A percentile compares a stretch with the other conserved stretches of the same genome.
phyloP scores from a whole-genome alignment of 1,140 invertebrate genomes.

The Acromyrmex charruanus region DNA sequence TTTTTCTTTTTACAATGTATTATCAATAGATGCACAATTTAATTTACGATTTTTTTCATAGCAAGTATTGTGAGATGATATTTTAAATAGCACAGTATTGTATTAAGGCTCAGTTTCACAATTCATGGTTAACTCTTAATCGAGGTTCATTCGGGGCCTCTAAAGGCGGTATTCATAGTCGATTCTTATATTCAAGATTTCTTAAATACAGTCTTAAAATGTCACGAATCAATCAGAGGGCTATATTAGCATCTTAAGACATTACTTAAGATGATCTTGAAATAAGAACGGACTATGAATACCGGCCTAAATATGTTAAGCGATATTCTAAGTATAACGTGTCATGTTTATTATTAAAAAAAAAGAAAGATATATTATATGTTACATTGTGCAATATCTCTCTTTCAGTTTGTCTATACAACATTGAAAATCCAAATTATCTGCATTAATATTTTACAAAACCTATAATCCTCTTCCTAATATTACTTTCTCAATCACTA shows the following conservation, averaged over 20 bases:
- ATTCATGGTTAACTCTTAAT: too few relatives aligned
- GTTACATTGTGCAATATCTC: conserved; percentile 11
- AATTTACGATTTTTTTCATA: background rate
- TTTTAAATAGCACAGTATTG: background rate
- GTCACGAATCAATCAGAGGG: too few relatives aligned
- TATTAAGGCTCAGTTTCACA: background rate
- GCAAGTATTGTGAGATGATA: conserved; percentile 4
- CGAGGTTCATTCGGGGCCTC: too few relatives aligned
- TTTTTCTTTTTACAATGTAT: background rate
- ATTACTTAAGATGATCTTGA: too few relatives aligned
- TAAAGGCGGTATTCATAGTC: too few relatives aligned
- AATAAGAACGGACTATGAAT: too few relatives aligned
- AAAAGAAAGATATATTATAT: conserved; percentile 1
- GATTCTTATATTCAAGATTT: too few relatives aligned
- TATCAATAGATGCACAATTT: background rate
- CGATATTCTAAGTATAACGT: background rate
- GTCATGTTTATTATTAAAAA: background rate
- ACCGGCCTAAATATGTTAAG: background rate
- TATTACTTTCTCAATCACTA: background rate
- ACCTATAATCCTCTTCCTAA: background rate
- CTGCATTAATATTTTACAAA: conserved; percentile 13
- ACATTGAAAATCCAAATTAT: conserved; percentile 26
- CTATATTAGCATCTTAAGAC: too few relatives aligned
- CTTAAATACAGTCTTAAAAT: too few relatives aligned
- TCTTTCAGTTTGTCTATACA: background rate